phyloP scores from a whole-genome alignment of 2,113 vertebrate species.

The human region GRCh38 chr2:4454001-4454500 shows the following conservation, averaged over 20 bases:
- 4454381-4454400: not conserved
- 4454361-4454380: not conserved
- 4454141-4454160: slow-evolving; percentile 89
- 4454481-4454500: too few relatives aligned
- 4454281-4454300: slow-evolving; percentile 31
- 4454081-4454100: not conserved
- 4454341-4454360: not conserved
- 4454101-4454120: slow-evolving; percentile 88
- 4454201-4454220: slow-evolving; percentile 92
- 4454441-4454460: not conserved
- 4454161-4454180: slow-evolving; percentile 88
- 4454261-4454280: slow-evolving; percentile 82
- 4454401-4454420: slow-evolving; percentile 11
- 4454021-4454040: not conserved
- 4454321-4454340: not conserved
- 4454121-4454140: slow-evolving; percentile 89
- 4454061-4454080: slow-evolving; percentile 16
- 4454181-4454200: slow-evolving; percentile 89
- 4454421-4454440: not conserved
- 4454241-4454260: slow-evolving; percentile 84
- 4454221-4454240: slow-evolving; percentile 90
- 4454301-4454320: not conserved
- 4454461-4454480: not conserved
- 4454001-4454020: not conserved
- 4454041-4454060: not conserved